Percentiles rank a stretch among this genome's conserved stretches.
These are phyloP conservation scores for Eueremaeus valkanovi DNA, from an alignment of 2,888 invertebrate species.

Conservation along the genomic window DNA sequence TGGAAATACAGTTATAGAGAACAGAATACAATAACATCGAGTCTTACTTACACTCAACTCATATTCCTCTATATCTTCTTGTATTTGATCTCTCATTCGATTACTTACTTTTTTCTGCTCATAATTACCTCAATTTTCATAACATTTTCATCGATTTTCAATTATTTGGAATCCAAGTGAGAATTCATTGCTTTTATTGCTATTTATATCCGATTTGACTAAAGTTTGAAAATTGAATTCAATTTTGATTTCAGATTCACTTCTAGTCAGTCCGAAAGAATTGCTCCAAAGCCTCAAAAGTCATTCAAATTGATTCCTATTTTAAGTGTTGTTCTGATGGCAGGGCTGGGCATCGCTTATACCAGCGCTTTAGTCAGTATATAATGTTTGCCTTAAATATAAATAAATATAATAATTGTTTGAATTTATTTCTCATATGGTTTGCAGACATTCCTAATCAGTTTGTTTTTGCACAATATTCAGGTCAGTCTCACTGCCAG, in stretches of 20 bases:
- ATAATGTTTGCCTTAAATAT: neutral
- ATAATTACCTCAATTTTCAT: slow-evolving; percentile 1
- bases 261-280: neutral
- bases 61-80: neutral
- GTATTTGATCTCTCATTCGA: neutral
- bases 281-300: neutral
- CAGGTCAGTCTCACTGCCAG: slow-evolving; percentile 9
- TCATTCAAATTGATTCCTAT: neutral
- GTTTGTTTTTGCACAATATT: slow-evolving; percentile 11
- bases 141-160: neutral
- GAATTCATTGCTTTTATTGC: neutral
- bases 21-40: neutral
- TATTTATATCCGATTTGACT: no score
- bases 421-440: neutral
- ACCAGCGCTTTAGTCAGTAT: neutral
- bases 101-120: slow-evolving; percentile 2
- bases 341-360: neutral
- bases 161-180: neutral
- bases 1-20: neutral
- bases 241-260: neutral
- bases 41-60: neutral
- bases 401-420: neutral
- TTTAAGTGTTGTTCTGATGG: neutral
- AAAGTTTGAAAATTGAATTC: neutral
- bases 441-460: neutral